Conservation (phyloP, 2,888 invertebrate species). For the Eucriotettix oculatus region DNA sequence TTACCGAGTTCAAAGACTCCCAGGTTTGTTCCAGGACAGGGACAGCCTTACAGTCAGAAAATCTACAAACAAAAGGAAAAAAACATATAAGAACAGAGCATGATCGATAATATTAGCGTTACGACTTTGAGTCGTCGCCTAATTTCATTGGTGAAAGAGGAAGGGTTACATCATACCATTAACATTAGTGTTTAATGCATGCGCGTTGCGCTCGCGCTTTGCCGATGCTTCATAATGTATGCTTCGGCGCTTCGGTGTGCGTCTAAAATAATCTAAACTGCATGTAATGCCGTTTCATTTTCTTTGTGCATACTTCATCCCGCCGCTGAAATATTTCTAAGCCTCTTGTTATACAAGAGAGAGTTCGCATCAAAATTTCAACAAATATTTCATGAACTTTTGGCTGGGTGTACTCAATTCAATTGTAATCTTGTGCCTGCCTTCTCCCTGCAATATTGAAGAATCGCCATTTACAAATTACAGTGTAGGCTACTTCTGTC, state of each 20-base stretch:
- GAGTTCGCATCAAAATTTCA: conserved; percentile 9
- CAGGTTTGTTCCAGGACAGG: no score
- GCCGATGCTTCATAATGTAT: conserved; percentile 4
- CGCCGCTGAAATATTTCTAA: conserved; percentile 10
- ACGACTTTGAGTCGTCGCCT: background rate
- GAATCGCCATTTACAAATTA: conserved; percentile 8
- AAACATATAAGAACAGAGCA: no score
- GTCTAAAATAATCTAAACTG: conserved; percentile 10
- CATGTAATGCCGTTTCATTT: conserved; percentile 11
- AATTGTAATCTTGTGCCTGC: conserved; percentile 6
- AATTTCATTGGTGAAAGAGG: conserved; percentile 6
- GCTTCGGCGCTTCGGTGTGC: background rate
- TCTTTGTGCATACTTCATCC: conserved; percentile 13
- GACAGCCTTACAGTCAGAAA: no score
- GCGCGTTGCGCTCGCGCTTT: background rate
- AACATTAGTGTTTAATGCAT: conserved; percentile 12
- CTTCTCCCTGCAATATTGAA: conserved; percentile 5
- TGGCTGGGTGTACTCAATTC: conserved; percentile 8
- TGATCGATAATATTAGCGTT: no score
- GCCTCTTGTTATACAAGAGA: background rate
- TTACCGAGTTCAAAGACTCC: no score
- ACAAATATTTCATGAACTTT: conserved; percentile 10
- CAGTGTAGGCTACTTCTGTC: background rate
- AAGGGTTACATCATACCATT: conserved; percentile 9
- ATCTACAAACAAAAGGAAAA: no score